A percentile compares a stretch with the other conserved stretches of the same genome.
These are phyloP conservation scores for Graptemys geographica DNA, from an alignment of 2,797 vertebrate genomes.

Conservation along the genomic window DNA sequence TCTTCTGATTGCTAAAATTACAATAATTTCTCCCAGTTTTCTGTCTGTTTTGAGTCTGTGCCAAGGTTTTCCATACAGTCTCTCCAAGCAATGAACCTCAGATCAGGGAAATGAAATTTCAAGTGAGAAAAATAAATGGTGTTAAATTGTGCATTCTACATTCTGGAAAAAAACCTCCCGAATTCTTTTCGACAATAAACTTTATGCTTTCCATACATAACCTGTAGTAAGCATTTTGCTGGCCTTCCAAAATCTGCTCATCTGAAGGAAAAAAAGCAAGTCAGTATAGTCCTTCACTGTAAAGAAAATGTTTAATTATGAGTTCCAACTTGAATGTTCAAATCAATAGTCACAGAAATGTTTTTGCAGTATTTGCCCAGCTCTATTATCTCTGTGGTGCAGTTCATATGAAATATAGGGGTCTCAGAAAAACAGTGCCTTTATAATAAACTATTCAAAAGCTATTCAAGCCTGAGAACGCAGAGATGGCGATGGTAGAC, in stretches of 20 bases:
- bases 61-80: conserved; percentile 32
- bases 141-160: neutral
- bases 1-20: conserved; percentile 53
- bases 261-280: neutral
- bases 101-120: neutral
- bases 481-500: neutral
- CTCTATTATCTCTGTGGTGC: neutral
- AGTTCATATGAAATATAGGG: neutral
- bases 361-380: neutral
- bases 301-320: neutral
- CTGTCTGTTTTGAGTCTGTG: conserved; percentile 25
- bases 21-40: conserved; percentile 38
- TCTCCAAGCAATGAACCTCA: neutral
- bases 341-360: neutral
- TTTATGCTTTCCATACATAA: neutral
- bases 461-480: neutral
- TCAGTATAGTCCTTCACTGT: neutral
- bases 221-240: neutral
- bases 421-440: neutral
- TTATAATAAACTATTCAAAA: neutral
- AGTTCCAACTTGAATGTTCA: neutral
- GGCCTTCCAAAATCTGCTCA: neutral
- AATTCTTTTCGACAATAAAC: neutral
- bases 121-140: neutral
- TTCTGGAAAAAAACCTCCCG: neutral